Evolutionary conservation across 2,888 invertebrate genomes (phyloP).

Genomic region (Dolomedes plantarius): DNA sequence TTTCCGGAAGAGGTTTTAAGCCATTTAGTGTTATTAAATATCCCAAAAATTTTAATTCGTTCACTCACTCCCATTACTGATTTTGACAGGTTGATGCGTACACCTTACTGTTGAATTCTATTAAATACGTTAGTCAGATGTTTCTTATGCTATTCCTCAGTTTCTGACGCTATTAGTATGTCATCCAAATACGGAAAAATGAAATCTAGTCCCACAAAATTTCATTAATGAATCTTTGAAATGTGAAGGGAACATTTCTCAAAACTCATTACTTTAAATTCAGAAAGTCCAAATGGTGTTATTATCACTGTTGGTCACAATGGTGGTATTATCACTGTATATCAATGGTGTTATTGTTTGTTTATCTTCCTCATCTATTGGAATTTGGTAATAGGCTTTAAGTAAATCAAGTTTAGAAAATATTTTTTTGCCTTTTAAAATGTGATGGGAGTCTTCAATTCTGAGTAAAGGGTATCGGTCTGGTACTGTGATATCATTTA

Average conservation of each 20-base stretch:
- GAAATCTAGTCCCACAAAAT: conserved; percentile 21
- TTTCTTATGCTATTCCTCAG: background rate
- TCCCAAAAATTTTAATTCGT: conserved; percentile 28
- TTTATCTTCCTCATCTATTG: conserved; percentile 5
- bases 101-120: background rate
- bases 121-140: conserved; percentile 8
- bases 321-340: too few species aligned
- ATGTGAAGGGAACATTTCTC: conserved; percentile 1
- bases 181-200: conserved; percentile 47
- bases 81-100: conserved; percentile 16
- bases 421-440: background rate
- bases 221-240: conserved; percentile 18
- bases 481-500: conserved; percentile 38
- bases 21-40: conserved; percentile 6
- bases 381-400: conserved; percentile 3
- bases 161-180: conserved; percentile 6
- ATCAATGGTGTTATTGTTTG: too few species aligned
- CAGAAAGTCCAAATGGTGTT: conserved; percentile 17
- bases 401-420: conserved; percentile 13
- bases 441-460: background rate
- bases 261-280: conserved; percentile 33
- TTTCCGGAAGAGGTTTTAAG: too few species aligned
- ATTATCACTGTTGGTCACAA: too few species aligned
- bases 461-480: conserved; percentile 25
- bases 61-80: conserved; percentile 5